Conservation (phyloP, 1,140 invertebrate species). For the Drosophila azteca region DNA sequence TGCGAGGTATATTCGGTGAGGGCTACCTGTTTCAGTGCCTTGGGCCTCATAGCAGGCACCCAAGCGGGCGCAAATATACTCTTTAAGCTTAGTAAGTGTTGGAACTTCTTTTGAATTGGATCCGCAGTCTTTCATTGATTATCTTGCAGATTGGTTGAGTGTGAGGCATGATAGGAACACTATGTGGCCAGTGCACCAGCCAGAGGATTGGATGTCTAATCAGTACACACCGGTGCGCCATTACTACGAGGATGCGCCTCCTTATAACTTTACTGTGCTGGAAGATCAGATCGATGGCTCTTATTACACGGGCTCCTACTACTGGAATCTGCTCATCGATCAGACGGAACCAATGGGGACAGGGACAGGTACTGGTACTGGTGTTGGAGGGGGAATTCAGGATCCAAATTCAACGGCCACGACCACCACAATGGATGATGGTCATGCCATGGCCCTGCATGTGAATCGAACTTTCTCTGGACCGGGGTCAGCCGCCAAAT, state of each 20-base stretch:
- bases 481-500: conserved; percentile 53
- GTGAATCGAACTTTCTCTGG: conserved; percentile 5
- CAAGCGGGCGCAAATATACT: conserved; percentile 91
- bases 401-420: conserved; percentile 59
- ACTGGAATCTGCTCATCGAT: conserved; percentile 62
- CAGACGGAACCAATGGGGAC: conserved; percentile 13
- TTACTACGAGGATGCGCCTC: conserved; percentile 73
- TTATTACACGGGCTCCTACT: conserved; percentile 67
- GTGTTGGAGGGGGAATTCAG: conserved; percentile 24
- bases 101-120: too few species aligned
- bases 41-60: conserved; percentile 93
- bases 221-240: conserved; percentile 83
- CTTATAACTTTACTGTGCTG: conserved; percentile 70
- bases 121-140: not conserved
- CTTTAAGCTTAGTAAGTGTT: conserved; percentile 86
- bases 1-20: conserved; percentile 93
- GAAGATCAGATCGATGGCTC: conserved; percentile 80
- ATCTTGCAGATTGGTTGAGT: conserved; percentile 90
- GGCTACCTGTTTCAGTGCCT: conserved; percentile 94
- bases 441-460: not conserved
- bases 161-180: conserved; percentile 92
- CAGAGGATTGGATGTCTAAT: conserved; percentile 86
- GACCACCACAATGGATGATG: conserved; percentile 49
- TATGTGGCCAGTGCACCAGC: conserved; percentile 91
- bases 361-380: not conserved